Percentiles rank a stretch among this genome's conserved stretches.
Conservation (phyloP, 2,797 vertebrate genomes). For the Gallinago solitaria region DNA sequence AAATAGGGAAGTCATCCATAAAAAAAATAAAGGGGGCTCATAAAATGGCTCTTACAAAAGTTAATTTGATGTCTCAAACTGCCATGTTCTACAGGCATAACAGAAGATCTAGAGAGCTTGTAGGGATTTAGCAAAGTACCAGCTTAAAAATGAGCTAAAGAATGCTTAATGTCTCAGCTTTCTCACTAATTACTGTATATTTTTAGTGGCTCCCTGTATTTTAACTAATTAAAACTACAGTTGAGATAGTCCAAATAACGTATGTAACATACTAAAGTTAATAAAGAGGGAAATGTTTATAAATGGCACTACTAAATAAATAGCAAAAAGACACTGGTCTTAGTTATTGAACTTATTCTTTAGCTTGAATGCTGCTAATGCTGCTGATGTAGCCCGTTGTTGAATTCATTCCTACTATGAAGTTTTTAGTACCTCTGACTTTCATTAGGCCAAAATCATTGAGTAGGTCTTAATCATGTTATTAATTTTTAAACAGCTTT, state of each 20-base stretch:
- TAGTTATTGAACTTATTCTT: background rate
- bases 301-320: background rate
- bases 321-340: background rate
- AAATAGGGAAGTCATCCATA: background rate
- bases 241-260: background rate
- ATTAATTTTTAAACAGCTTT: constrained; percentile 8
- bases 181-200: constrained; percentile 41
- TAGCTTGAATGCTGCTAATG: background rate
- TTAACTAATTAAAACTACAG: constrained; percentile 21
- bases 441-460: constrained; percentile 4
- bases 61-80: background rate
- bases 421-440: background rate
- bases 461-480: background rate
- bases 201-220: constrained; percentile 23
- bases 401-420: background rate
- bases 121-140: constrained; percentile 45
- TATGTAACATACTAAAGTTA: background rate
- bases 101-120: background rate
- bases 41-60: background rate
- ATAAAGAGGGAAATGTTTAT: background rate
- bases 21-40: background rate
- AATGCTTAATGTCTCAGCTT: constrained; percentile 35
- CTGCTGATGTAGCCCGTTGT: background rate
- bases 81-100: background rate
- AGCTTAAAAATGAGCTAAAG: constrained; percentile 32